Conservation (phyloP, 1,140 invertebrate species). For the Gryllus bimaculatus region DNA sequence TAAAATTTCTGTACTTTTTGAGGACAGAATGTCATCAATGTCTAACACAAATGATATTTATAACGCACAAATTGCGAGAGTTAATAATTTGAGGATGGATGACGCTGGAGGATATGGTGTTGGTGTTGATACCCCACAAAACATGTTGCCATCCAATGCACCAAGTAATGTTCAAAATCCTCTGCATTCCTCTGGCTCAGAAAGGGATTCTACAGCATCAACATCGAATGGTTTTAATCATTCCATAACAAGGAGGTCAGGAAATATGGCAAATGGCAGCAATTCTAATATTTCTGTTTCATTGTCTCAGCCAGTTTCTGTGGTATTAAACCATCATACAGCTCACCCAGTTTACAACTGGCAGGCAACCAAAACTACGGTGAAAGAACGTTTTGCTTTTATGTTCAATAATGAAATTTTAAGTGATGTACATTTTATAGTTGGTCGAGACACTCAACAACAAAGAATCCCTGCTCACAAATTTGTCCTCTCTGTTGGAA, state of each 20-base stretch:
- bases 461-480: constrained; percentile 74
- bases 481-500: constrained; percentile 71
- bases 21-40: not conserved
- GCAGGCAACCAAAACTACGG: constrained; percentile 57
- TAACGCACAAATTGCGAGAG: not conserved
- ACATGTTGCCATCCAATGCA: constrained; percentile 17
- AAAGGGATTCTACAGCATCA: not conserved
- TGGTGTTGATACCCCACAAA: constrained; percentile 2
- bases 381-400: constrained; percentile 67
- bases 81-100: constrained; percentile 7
- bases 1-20: too few species aligned
- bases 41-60: not conserved
- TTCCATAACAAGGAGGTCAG: not conserved
- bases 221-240: not conserved
- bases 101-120: not conserved
- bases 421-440: constrained; percentile 70
- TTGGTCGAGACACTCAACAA: constrained; percentile 58
- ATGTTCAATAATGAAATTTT: constrained; percentile 74
- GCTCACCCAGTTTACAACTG: constrained; percentile 43
- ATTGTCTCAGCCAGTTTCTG: not conserved
- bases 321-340: not conserved
- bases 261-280: not conserved
- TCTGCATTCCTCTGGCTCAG: not conserved
- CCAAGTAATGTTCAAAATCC: constrained; percentile 10
- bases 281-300: not conserved